Base-by-base conservation (phyloP, 2,888 invertebrate genomes). In the Lissocephala sabroskyi region DNA sequence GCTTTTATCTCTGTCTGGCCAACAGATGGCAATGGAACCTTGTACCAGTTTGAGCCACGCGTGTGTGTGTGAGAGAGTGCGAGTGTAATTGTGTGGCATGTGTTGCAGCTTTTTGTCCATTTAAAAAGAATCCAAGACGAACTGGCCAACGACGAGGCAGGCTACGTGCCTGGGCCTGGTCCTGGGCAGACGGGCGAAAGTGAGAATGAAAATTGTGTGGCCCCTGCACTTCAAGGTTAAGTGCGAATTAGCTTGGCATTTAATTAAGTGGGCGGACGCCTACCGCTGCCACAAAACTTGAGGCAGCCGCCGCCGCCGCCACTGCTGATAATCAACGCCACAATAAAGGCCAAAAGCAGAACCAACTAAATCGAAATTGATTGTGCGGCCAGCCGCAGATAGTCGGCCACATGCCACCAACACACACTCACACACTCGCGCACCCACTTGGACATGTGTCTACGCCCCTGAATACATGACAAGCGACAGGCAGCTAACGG, bases 361-460 rank as follows among this genome's bases (percentile, higher is more conserved):
- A 56, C 49, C 49, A 35, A 59, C 57, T 60, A 71, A 75, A 65
- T 67, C 60, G 67, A 78, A 75, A 75, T 74, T 75, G 78, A 74
- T 78, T 78, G 35, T 35, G 63, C 55, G 59, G 44, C 30, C 17
- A 35, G 17, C 33, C 33, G 16, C 49, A 16, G 35, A 54, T 45
- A 52, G 62, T 51, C 53, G 51, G 57, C 51, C 59, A 59, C 11
- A 40, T 23, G 19, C 40, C 16, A 26, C 41, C 11, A 26, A 26
- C 28, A 51, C 63, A 39, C 28, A 37, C 11, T 52, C 30, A 42
- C 19, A 26, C 10, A 11, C 29, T 29, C 23, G 45, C 49, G 37
- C 40, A 40, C 26, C 23, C 26, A 40, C 13, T n/a, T n/a, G n/a
- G n/a, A 26, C 26, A 23, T 23, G 13, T 40, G 40, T 37, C 16